Evolutionary conservation across 2,797 vertebrate species (phyloP).

Genomic region (Apogon hyalosoma): DNA sequence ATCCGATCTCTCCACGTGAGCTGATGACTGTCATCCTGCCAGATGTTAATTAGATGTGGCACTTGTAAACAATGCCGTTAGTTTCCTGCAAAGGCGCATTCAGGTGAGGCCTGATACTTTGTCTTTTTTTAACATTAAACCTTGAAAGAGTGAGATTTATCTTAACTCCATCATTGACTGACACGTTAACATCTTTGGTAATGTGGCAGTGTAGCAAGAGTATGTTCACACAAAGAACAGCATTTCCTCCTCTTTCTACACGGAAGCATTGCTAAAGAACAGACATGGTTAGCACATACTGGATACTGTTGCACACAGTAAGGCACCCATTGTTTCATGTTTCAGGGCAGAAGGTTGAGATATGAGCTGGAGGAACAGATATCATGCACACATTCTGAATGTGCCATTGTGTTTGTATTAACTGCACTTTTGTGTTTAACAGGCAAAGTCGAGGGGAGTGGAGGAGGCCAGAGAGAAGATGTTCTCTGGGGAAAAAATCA

Average conservation of each 20-base stretch:
- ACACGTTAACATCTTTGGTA: not conserved
- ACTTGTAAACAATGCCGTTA: constrained; percentile 1
- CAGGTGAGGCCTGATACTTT: not conserved
- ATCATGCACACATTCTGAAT: not conserved
- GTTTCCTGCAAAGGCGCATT: not conserved
- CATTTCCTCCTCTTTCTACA: constrained; percentile 10
- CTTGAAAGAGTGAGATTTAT: constrained; percentile 29
- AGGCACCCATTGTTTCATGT: not conserved
- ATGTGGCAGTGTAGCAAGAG: constrained; percentile 4
- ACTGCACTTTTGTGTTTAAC: not conserved
- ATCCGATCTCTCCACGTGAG: not conserved
- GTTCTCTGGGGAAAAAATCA: constrained; percentile 96
- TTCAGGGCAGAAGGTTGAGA: not conserved
- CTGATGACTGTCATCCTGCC: not conserved
- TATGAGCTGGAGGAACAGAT: not conserved
- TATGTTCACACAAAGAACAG: constrained; percentile 10
- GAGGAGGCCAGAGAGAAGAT: constrained; percentile 90
- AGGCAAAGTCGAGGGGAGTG: constrained; percentile 93
- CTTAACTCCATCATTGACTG: not conserved
- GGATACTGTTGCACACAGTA: not conserved
- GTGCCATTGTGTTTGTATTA: constrained; percentile 7
- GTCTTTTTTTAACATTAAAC: constrained; percentile 29
- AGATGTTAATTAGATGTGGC: constrained; percentile 5
- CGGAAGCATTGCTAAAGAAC: constrained; percentile 16
- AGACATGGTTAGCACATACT: not conserved